These are phyloP conservation scores for Nothobranchius kuhntae DNA, from an alignment of 2,113 vertebrate species.

Conservation along the genomic window DNA sequence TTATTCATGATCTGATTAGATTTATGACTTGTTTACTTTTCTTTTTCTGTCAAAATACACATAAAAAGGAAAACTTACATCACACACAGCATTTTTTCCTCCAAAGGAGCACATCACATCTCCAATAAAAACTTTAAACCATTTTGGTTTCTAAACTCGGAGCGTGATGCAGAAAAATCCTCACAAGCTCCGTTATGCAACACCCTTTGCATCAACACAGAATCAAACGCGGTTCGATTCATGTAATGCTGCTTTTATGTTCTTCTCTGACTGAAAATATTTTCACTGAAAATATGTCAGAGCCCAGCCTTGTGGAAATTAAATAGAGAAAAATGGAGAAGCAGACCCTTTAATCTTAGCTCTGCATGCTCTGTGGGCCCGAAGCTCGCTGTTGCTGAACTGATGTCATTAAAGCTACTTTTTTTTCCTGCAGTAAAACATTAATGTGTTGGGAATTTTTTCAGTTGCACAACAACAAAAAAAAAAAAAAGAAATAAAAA, in stretches of 20 bases:
- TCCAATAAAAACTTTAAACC: conserved; percentile 13
- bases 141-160: conserved; percentile 17
- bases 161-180: background rate
- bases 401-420: conserved; percentile 22
- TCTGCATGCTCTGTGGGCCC: conserved; percentile 19
- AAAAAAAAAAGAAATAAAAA: too few species aligned
- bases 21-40: conserved; percentile 1
- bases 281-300: conserved; percentile 9
- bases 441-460: too few species aligned
- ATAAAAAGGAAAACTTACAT: conserved; percentile 1
- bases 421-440: too few species aligned
- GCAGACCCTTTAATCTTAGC: conserved; percentile 36
- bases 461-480: too few species aligned
- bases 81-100: background rate
- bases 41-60: conserved; percentile 1
- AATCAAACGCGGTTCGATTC: conserved; percentile 13
- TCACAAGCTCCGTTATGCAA: conserved; percentile 25
- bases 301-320: conserved; percentile 27
- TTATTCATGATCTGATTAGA: background rate
- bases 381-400: conserved; percentile 33
- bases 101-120: too few species aligned
- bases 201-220: conserved; percentile 2
- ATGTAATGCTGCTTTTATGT: conserved; percentile 16
- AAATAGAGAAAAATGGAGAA: conserved; percentile 26
- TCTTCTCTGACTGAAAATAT: conserved; percentile 12